Percentiles rank a stretch among this genome's conserved stretches.
Evolutionary conservation across 2,888 invertebrate species (phyloP).

Genomic region (Crematogaster levior): DNA sequence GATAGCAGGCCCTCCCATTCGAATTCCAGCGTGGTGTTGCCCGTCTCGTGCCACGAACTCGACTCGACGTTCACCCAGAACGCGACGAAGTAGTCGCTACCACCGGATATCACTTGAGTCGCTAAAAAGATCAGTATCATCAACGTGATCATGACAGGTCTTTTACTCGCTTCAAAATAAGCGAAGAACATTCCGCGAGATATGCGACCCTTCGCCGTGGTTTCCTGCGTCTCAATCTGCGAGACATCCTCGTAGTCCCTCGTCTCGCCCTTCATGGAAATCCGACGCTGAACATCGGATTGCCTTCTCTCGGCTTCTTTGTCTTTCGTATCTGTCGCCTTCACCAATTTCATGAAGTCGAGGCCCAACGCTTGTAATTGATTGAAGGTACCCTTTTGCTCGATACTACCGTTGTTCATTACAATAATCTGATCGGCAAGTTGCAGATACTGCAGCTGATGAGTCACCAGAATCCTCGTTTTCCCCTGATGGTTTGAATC

Average conservation of each 20-base stretch:
- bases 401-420: conserved; percentile 87
- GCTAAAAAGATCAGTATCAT: conserved; percentile 73
- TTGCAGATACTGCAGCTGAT: conserved; percentile 93
- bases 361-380: conserved; percentile 87
- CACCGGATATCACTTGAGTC: conserved; percentile 80
- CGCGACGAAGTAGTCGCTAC: conserved; percentile 83
- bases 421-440: conserved; percentile 88
- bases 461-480: conserved; percentile 92
- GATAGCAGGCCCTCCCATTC: conserved; percentile 61
- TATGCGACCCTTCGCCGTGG: conserved; percentile 70
- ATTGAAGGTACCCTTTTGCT: conserved; percentile 88
- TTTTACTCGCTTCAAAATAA: conserved; percentile 81
- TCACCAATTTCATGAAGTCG: conserved; percentile 86
- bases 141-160: conserved; percentile 71
- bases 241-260: conserved; percentile 71
- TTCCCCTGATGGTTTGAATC: conserved; percentile 85
- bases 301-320: background rate
- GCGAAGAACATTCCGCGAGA: conserved; percentile 71
- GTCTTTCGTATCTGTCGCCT: background rate
- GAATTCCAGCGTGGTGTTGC: conserved; percentile 53
- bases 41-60: conserved; percentile 65
- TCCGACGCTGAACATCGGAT: background rate
- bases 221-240: conserved; percentile 60
- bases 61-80: conserved; percentile 87
- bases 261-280: background rate